Evolutionary conservation across 2,888 invertebrate species (phyloP).

Genomic region (Philereme transversata): DNA sequence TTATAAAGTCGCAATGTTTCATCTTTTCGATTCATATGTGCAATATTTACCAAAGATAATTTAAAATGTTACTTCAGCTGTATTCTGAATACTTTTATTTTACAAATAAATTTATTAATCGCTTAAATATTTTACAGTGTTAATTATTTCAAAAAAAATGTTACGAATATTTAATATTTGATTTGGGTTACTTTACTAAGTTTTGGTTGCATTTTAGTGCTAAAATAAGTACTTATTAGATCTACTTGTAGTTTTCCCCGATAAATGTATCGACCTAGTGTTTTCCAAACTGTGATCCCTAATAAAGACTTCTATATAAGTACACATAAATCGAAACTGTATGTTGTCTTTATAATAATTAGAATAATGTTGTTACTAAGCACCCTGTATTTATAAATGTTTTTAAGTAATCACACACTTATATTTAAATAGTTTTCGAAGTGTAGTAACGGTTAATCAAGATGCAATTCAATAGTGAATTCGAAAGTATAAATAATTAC

Average conservation of each 20-base stretch:
- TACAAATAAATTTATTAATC: not conserved
- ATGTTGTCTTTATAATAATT: conserved; percentile 46
- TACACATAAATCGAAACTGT: conserved; percentile 57
- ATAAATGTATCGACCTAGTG: conserved; percentile 69
- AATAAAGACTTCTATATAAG: conserved; percentile 83
- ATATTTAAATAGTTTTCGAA: conserved; percentile 13
- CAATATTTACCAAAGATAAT: conserved; percentile 20
- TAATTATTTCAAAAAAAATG: not conserved
- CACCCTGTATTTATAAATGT: conserved; percentile 31
- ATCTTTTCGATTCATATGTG: conserved; percentile 1
- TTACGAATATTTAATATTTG: conserved; percentile 17
- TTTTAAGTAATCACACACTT: conserved; percentile 23
- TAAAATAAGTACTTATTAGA: conserved; percentile 26
- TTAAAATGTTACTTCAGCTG: conserved; percentile 6
- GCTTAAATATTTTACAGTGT: not conserved
- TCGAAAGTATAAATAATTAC: conserved; percentile 9
- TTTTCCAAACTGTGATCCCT: conserved; percentile 84
- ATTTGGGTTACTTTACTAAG: conserved; percentile 6
- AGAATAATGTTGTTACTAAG: conserved; percentile 42
- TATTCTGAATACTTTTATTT: conserved; percentile 11
- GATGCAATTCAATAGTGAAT: conserved; percentile 8
- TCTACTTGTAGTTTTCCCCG: conserved; percentile 36
- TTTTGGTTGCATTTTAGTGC: conserved; percentile 22
- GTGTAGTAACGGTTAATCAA: conserved; percentile 14
- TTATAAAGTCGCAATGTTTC: not conserved